Base-by-base conservation (phyloP, 1,140 invertebrate species). In the Trichoplusia ni region DNA sequence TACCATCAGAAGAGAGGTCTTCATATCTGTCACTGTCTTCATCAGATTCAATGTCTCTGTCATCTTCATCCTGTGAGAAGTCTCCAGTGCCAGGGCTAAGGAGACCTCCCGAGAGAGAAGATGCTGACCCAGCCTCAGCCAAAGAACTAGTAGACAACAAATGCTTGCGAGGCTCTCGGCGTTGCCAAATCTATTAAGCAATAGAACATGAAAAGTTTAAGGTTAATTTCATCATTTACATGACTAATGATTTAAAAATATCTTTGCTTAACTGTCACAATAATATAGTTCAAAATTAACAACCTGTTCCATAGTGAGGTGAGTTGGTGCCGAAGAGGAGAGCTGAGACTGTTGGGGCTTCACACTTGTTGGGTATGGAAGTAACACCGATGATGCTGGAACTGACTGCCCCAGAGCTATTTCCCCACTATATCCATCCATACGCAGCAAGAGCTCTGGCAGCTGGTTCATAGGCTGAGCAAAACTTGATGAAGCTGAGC, bases 1-100 rank as follows among this genome's bases (percentile, higher is more conserved):
- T 94, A 92, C 93, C 95, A 89, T 96, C 96, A 70, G 94, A 96
- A 54, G 95, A 96, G 53, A 94, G 93, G 83, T 97, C 96, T 80
- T 96, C 95, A 88, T 97, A 96, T 91, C 96, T 94, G 68, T 96
- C 96, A 78, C 96, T 97, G 54, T 96, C 95, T 54, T 93, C 92
- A 77, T 95, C 94, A 40, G 94, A 94, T 72, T 96, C 95, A 11
- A 71, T 61, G 81, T 94, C 93, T 58, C 91, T 92, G 13, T 93
- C 93, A 53, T 93, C 93, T 90, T 98, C 96, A 89, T 97, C 95
- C 77, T 96, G 94, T 58, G 95, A 97, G 71, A 95, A 94, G 77
- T 96, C 96, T 44, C 93, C 92, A 80, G 95, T 94, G 4, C 91
- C 91, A 5, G 96, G 96, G 84, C 96, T 97, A 0, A 97, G 84